Evolutionary conservation across 1,140 invertebrate species (phyloP).

Genomic region (Aphidius gifuensis): DNA sequence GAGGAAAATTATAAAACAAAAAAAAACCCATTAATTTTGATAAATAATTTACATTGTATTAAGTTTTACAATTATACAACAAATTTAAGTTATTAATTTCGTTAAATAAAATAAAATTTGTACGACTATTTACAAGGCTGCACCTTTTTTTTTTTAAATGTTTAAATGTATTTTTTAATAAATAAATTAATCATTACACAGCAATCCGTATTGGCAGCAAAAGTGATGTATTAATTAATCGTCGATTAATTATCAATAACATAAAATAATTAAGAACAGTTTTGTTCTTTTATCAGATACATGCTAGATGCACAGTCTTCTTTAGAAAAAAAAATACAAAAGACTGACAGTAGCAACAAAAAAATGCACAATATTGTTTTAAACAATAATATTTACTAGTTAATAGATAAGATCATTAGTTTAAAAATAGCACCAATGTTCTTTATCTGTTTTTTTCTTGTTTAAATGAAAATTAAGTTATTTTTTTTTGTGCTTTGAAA

Average conservation of each 20-base stretch:
- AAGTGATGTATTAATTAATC: too few species aligned
- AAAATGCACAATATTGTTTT: too few species aligned
- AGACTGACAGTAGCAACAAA: conserved; percentile 10
- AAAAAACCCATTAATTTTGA: too few species aligned
- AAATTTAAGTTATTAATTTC: too few species aligned
- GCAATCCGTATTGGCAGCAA: background rate
- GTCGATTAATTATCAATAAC: too few species aligned
- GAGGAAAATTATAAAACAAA: too few species aligned
- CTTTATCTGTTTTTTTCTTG: background rate
- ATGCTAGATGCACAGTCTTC: conserved; percentile 11
- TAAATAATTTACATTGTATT: too few species aligned
- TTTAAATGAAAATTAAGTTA: conserved; percentile 2
- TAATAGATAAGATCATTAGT: background rate
- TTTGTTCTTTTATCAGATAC: too few species aligned
- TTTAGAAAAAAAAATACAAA: background rate
- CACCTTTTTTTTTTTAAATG: background rate
- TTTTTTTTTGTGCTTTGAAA: background rate
- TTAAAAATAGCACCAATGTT: background rate
- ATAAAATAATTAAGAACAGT: too few species aligned
- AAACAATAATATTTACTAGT: too few species aligned
- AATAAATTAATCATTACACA: background rate
- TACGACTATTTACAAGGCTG: conserved; percentile 6
- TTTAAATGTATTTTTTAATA: too few species aligned
- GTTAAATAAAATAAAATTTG: background rate
- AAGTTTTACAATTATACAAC: too few species aligned